Percentiles rank a stretch among this genome's conserved stretches.
Conservation (phyloP, 2,797 vertebrate species). For the Delichon dasypus region DNA sequence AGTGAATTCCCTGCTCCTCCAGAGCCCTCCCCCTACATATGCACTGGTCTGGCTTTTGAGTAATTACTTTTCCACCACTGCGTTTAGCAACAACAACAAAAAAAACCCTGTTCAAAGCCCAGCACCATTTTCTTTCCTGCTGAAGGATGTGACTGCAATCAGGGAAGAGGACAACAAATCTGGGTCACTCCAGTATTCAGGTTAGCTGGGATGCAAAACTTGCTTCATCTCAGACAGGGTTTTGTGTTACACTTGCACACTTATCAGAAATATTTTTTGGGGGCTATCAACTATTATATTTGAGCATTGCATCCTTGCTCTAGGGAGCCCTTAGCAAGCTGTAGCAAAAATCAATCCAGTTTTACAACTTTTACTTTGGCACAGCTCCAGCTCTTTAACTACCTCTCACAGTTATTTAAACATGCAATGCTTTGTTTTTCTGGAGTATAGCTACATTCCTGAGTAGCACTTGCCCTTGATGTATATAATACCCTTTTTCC, state of each 20-base stretch:
- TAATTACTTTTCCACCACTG: conserved; percentile 89
- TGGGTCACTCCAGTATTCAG: conserved; percentile 73
- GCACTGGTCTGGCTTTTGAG: conserved; percentile 82
- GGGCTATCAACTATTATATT: conserved; percentile 80
- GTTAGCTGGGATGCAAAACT: conserved; percentile 74
- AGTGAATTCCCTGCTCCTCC: conserved; percentile 73
- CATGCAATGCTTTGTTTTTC: conserved; percentile 49
- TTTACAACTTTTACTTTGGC: conserved; percentile 82
- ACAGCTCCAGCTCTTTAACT: conserved; percentile 72
- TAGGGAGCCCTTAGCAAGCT: conserved; percentile 77
- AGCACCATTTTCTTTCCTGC: conserved; percentile 80
- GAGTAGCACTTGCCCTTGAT: conserved; percentile 57
- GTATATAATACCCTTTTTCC: neutral
- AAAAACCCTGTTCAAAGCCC: conserved; percentile 82
- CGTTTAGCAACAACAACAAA: conserved; percentile 85
- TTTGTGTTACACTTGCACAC: conserved; percentile 45
- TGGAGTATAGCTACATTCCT: conserved; percentile 11
- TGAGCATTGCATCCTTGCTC: conserved; percentile 72
- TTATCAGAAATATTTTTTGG: conserved; percentile 76
- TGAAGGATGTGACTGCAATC: conserved; percentile 75
- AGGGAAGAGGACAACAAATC: conserved; percentile 74
- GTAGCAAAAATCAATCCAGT: conserved; percentile 80
- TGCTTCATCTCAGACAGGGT: conserved; percentile 56
- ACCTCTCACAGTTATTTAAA: conserved; percentile 69
- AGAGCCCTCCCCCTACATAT: conserved; percentile 51